Evolutionary conservation across 2,888 invertebrate species (phyloP), one percentile per base, ranked within the genome.

Genomic region (Drosophila rubida): DNA sequence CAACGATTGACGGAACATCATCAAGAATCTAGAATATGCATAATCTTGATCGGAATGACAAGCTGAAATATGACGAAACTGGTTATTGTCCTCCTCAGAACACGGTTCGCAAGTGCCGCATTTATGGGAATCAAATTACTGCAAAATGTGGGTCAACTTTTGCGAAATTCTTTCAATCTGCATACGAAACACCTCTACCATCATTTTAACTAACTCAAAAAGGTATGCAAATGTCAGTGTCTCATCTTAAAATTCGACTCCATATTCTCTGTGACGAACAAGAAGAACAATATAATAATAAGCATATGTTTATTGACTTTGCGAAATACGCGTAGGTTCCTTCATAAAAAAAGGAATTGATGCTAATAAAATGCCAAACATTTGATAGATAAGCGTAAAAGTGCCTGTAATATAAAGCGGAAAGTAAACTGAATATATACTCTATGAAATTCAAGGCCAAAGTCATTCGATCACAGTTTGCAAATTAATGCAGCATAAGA

Each of bases 181-280:
- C 5, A n/a, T n/a, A 44, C 23, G 32, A 32, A 8, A 2, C 7
- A 16, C n/a, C 19, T 13, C 23, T n/a, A 23, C 14, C 11, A 16
- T 32, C 16, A 32, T 16, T 48, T 27, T 32, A 54, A 63, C 25
- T 14, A 35, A 22, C 25, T 49, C 30, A 27, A 45, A 25, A 45
- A 37, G 14, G 32, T 64, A 71, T 71, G 71, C 22, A 16, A 58
- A 61, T 50, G 4, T 8, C 19, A 49, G 6, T 39, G 25, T 35
- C 41, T 32, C 27, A 27, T 13, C 30, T 42, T 27, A 13, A 32
- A 37, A 37, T 23, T n/a, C 13, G 16, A 35, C 45, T 25, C 6
- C 22, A 51, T 9, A 62, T 27, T 30, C 11, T 1, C 13, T 8
- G 1, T 35, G 14, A 2, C 23, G 8, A 41, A 50, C 25, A 69